Evolutionary conservation across 2,797 vertebrate species (phyloP).

Genomic region (Kryptolebias ocellatus): DNA sequence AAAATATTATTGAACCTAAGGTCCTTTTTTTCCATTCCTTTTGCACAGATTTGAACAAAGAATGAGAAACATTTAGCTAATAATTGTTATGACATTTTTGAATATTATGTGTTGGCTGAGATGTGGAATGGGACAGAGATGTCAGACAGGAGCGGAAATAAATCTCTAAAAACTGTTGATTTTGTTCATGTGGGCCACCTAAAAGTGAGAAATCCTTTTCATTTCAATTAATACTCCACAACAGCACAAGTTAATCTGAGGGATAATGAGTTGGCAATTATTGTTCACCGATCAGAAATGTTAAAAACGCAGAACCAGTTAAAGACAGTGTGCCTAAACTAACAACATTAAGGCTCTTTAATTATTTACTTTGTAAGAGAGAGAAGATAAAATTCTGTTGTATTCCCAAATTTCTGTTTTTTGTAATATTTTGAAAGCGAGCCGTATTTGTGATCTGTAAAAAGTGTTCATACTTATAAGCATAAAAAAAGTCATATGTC

Average conservation of each 20-base stretch:
- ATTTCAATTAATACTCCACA: slow-evolving; percentile 42
- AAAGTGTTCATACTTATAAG: too few species aligned
- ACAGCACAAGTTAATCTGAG: slow-evolving; percentile 35
- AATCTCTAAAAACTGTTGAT: slow-evolving; percentile 18
- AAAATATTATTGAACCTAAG: slow-evolving; percentile 4
- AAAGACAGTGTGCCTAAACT: too few species aligned
- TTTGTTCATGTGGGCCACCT: slow-evolving; percentile 43
- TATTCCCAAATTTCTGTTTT: too few species aligned
- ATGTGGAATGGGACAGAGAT: neutral
- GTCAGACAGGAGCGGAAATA: slow-evolving; percentile 22
- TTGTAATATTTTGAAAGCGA: too few species aligned
- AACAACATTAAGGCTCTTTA: too few species aligned
- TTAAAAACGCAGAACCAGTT: too few species aligned
- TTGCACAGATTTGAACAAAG: slow-evolving; percentile 12
- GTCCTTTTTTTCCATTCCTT: neutral
- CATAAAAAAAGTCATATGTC: slow-evolving; percentile 20
- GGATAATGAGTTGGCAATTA: slow-evolving; percentile 29
- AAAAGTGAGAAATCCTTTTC: slow-evolving; percentile 44
- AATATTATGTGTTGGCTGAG: slow-evolving; percentile 4
- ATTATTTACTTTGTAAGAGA: too few species aligned
- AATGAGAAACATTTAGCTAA: slow-evolving; percentile 3
- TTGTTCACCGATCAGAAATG: too few species aligned
- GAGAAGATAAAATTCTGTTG: too few species aligned
- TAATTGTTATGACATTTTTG: slow-evolving; percentile 47
- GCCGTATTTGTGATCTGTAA: too few species aligned